These are phyloP conservation scores for Phyllopteryx taeniolatus DNA, from an alignment of 2,113 vertebrate genomes.

Conservation along the genomic window DNA sequence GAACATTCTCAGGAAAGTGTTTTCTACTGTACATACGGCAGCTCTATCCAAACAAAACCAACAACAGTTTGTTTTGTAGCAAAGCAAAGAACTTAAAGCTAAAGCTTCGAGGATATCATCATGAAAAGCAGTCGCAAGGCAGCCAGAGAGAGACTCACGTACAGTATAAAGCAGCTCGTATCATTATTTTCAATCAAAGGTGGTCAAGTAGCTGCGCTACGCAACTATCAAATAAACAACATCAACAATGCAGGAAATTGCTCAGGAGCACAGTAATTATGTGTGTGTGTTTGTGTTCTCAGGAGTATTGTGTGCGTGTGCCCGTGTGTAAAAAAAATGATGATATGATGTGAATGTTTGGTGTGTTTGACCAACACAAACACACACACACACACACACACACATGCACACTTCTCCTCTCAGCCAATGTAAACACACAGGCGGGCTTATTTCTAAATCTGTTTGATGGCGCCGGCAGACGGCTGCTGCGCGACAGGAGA, in stretches of 20 bases:
- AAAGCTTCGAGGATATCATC: neutral
- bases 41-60: too few relatives aligned
- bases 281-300: neutral
- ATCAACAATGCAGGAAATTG: neutral
- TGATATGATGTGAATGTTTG: neutral
- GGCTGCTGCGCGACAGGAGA: slow-evolving; percentile 28
- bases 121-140: neutral
- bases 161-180: neutral
- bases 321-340: neutral
- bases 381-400: slow-evolving; percentile 4
- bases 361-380: slow-evolving; percentile 2
- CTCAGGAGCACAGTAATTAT: neutral
- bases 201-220: neutral
- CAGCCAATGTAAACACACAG: slow-evolving; percentile 18
- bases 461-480: slow-evolving; percentile 23
- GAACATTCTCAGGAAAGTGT: too few relatives aligned
- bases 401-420: slow-evolving; percentile 2
- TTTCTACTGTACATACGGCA: too few relatives aligned
- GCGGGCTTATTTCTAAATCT: slow-evolving; percentile 23
- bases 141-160: neutral
- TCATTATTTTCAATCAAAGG: neutral
- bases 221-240: slow-evolving; percentile 1
- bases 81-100: neutral
- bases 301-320: neutral
- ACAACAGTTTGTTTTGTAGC: neutral